These are phyloP conservation scores for Montipora capitata DNA, from an alignment of 92 coral and sea anemone genomes.

Conservation along the genomic window DNA sequence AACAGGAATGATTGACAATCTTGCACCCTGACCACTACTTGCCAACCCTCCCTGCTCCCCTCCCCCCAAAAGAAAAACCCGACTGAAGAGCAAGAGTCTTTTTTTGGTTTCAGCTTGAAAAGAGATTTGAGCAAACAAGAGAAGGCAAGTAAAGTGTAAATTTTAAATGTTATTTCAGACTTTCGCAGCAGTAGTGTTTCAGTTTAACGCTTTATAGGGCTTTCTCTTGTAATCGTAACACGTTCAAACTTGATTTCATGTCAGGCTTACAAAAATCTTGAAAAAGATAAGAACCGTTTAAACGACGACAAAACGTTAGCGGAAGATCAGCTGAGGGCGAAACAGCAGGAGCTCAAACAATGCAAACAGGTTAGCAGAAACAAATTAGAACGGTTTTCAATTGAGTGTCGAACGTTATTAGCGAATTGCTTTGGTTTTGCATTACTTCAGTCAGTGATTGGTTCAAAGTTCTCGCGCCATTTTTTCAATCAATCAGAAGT, in stretches of 20 bases:
- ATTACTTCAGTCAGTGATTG: too few relatives aligned
- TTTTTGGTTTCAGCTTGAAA: constrained; percentile 68
- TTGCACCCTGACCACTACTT: too few relatives aligned
- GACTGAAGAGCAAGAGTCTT: not conserved
- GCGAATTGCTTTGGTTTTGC: too few relatives aligned
- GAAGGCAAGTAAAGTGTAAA: constrained; percentile 35
- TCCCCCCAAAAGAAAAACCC: too few relatives aligned
- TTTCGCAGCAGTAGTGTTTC: not conserved
- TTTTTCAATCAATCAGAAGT: too few relatives aligned
- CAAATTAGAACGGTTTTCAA: too few relatives aligned
- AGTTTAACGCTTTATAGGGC: not conserved
- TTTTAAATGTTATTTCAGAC: not conserved
- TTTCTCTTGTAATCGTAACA: not conserved
- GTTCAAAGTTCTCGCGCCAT: too few relatives aligned
- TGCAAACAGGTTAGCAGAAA: constrained; percentile 65
- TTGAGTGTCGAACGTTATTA: too few relatives aligned
- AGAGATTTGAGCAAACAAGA: constrained; percentile 71
- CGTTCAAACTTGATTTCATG: not conserved
- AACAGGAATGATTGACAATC: too few relatives aligned
- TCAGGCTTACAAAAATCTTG: constrained; percentile 66
- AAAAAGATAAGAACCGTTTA: constrained; percentile 77
- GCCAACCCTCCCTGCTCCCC: not conserved
- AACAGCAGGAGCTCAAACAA: constrained; percentile 72
- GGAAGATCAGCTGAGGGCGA: constrained; percentile 64
- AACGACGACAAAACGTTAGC: constrained; percentile 69